phyloP scores from a whole-genome alignment of 2,113 vertebrate species.

The Lepus timidus region DNA sequence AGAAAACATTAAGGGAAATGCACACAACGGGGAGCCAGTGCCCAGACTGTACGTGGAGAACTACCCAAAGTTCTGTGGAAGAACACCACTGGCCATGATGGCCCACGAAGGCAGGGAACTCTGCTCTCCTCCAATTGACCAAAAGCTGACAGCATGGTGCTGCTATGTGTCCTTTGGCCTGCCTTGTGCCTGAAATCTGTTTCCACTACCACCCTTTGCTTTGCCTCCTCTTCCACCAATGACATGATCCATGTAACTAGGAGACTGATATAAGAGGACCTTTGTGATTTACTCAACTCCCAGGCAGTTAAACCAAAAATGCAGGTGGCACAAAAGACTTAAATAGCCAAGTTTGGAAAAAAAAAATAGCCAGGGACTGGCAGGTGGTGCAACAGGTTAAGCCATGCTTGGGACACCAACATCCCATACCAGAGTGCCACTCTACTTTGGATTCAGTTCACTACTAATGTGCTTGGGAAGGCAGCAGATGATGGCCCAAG shows the following conservation, averaged over 20 bases:
- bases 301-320: slow-evolving; percentile 6
- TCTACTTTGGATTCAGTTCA: no score
- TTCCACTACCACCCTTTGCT: not conserved
- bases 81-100: not conserved
- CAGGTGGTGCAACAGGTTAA: no score
- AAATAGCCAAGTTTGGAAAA: not conserved
- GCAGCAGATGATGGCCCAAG: no score
- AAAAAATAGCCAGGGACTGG: no score
- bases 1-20: not conserved
- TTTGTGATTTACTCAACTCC: not conserved
- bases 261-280: not conserved
- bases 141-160: not conserved
- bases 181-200: not conserved
- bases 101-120: not conserved
- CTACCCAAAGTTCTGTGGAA: not conserved
- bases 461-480: no score
- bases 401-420: no score
- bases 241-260: not conserved
- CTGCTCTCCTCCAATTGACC: not conserved
- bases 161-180: not conserved
- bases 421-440: no score
- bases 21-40: not conserved
- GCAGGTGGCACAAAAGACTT: not conserved
- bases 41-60: not conserved
- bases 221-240: not conserved